Evolutionary conservation across 2,113 vertebrate genomes (phyloP).

Genomic region (Arothron firmamentum): DNA sequence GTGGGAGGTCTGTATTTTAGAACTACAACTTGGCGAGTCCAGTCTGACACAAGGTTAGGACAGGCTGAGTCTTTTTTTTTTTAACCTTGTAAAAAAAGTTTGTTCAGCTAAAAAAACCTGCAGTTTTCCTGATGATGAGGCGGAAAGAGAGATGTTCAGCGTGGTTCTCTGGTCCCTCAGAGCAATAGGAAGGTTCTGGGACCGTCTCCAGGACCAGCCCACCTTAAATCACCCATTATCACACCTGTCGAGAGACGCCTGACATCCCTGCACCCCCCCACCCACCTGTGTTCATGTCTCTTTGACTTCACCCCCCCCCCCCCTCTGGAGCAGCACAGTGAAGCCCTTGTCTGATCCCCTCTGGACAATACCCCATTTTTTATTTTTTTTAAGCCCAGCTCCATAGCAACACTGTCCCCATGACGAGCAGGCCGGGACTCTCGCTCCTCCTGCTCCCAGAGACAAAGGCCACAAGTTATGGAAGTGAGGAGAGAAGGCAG

Average conservation of each 20-base stretch:
- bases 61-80: too few species aligned
- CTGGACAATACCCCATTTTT: conserved; percentile 44
- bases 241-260: conserved; percentile 36
- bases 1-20: too few species aligned
- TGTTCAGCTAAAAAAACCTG: too few species aligned
- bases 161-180: background rate
- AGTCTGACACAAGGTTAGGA: too few species aligned
- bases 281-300: conserved; percentile 53
- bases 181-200: too few species aligned
- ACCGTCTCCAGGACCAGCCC: too few species aligned
- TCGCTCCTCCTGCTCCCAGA: conserved; percentile 54
- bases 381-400: conserved; percentile 36
- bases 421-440: conserved; percentile 69
- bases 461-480: conserved; percentile 69
- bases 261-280: conserved; percentile 29
- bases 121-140: too few species aligned
- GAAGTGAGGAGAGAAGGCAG: conserved; percentile 25
- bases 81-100: too few species aligned
- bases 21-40: too few species aligned
- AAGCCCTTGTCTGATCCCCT: conserved; percentile 63
- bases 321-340: conserved; percentile 53
- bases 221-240: background rate
- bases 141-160: background rate
- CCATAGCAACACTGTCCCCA: conserved; percentile 70
- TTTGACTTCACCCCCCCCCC: background rate